Evolutionary conservation across 2,797 vertebrate genomes (phyloP).

Genomic region (Hypotaenidia philippensis): DNA sequence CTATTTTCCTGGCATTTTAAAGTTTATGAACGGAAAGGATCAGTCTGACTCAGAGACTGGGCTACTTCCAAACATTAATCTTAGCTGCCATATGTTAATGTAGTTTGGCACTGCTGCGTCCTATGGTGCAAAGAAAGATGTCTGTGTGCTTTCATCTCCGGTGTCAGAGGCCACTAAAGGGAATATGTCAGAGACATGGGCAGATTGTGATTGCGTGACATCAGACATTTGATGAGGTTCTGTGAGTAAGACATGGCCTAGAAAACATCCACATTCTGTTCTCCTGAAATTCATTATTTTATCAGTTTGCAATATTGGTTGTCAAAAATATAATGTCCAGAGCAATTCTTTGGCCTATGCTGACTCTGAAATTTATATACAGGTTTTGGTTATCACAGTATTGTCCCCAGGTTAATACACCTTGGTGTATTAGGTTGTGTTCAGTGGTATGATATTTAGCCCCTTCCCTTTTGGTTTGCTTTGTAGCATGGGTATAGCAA

Average conservation of each 20-base stretch:
- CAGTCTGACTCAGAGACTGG: slow-evolving; percentile 68
- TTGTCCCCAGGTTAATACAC: neutral
- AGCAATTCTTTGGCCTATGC: neutral
- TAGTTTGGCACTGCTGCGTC: slow-evolving; percentile 40
- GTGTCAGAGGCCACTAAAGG: neutral
- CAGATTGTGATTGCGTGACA: neutral
- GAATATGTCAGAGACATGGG: neutral
- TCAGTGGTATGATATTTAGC: neutral
- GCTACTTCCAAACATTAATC: slow-evolving; percentile 59
- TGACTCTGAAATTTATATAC: neutral
- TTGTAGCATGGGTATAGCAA: neutral
- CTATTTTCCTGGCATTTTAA: slow-evolving; percentile 68
- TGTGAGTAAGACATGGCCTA: neutral
- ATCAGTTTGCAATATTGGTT: neutral
- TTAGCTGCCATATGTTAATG: slow-evolving; percentile 65
- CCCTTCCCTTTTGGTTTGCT: slow-evolving; percentile 3
- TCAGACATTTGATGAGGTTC: neutral
- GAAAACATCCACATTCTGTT: neutral
- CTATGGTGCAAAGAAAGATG: neutral
- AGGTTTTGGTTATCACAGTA: neutral
- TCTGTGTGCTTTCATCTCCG: neutral
- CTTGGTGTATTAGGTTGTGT: neutral
- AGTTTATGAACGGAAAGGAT: slow-evolving; percentile 69
- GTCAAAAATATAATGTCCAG: neutral
- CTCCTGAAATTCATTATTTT: neutral